These are phyloP conservation scores for Bettongia penicillata DNA, from an alignment of 2,113 vertebrate species.

Conservation along the genomic window DNA sequence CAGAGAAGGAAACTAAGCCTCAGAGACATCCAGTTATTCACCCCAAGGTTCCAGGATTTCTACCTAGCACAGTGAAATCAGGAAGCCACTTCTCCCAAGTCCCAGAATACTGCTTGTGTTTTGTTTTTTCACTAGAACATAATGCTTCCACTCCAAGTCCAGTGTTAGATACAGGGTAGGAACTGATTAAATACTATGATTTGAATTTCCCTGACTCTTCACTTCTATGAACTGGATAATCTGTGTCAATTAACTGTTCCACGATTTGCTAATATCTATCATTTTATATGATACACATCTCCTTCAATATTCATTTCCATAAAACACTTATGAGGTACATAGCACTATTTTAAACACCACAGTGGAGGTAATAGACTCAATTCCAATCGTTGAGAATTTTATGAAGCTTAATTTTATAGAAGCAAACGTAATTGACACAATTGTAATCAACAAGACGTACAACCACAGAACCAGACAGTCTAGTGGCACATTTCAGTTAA, in stretches of 20 bases:
- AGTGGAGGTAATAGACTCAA: not conserved
- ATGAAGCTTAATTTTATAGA: not conserved
- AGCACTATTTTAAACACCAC: not conserved
- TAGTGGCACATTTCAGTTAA: not conserved
- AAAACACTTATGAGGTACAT: slow-evolving; percentile 13
- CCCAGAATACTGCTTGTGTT: not conserved
- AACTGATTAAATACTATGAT: slow-evolving; percentile 16
- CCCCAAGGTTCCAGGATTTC: not conserved
- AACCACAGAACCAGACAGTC: slow-evolving; percentile 16
- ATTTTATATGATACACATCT: slow-evolving; percentile 25
- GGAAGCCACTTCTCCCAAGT: not conserved
- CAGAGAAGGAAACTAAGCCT: not conserved
- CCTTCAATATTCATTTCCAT: slow-evolving; percentile 18
- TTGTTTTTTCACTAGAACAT: not conserved
- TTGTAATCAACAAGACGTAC: not conserved
- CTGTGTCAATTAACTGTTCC: not conserved
- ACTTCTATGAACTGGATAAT: slow-evolving; percentile 2
- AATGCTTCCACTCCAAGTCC: not conserved
- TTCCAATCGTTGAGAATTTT: not conserved
- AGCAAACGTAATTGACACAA: not conserved
- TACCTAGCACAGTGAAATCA: not conserved
- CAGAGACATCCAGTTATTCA: not conserved
- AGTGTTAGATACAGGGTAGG: slow-evolving; percentile 23
- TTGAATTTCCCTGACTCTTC: slow-evolving; percentile 1
- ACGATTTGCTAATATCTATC: not conserved